Evolutionary conservation across 2,888 invertebrate species (phyloP).

Genomic region (Ectobius pallidus): DNA sequence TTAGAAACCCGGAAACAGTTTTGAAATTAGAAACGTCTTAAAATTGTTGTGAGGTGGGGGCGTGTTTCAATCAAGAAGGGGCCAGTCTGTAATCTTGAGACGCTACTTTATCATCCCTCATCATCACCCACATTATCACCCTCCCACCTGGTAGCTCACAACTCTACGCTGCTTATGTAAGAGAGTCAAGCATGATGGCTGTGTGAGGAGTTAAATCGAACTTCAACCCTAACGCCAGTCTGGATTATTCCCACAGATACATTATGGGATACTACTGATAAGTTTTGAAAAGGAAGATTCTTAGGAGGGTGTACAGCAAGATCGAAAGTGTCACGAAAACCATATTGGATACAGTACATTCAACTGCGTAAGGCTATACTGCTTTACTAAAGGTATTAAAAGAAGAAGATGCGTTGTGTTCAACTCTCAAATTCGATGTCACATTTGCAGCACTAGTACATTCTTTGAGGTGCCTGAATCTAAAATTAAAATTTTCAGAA

Average conservation of each 20-base stretch:
- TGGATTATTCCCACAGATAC: neutral
- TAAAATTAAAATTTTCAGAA: no score
- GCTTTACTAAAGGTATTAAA: no score
- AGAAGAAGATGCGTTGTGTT: no score
- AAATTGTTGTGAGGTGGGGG: slow-evolving; percentile 13
- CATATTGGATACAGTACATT: no score
- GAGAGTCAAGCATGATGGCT: slow-evolving; percentile 6
- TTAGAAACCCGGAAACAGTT: slow-evolving; percentile 16
- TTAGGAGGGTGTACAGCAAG: no score
- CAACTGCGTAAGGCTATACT: no score
- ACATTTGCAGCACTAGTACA: no score
- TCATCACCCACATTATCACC: neutral
- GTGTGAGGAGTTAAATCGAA: neutral
- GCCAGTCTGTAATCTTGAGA: neutral
- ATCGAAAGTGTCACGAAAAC: no score
- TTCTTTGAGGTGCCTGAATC: no score
- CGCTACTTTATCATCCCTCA: neutral
- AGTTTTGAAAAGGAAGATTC: no score
- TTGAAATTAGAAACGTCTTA: slow-evolving; percentile 27
- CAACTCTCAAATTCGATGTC: no score
- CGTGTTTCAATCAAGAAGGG: slow-evolving; percentile 26
- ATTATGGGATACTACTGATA: no score
- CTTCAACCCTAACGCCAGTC: neutral
- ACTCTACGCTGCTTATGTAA: neutral
- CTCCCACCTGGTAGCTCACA: neutral